Evolutionary conservation across 2,113 vertebrate species (phyloP), one percentile per base, ranked within the genome.

Genomic region (Odobenus rosmarus): DNA sequence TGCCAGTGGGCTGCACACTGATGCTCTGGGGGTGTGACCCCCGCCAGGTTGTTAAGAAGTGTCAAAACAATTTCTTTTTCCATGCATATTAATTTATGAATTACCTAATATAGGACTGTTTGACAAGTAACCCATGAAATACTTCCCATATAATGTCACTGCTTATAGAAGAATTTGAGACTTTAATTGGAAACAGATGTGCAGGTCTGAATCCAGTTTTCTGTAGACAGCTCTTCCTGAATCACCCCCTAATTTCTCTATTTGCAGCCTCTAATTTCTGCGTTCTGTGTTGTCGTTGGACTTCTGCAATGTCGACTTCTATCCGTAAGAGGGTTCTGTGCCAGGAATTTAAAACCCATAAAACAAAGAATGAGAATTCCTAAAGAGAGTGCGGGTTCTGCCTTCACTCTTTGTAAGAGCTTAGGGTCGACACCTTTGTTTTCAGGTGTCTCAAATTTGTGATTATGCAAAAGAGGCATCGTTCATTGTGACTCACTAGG

Each of bases 101-200:
- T 90, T 82, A 46, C 10, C 57, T 51, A n/a, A 33, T 86, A 61
- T 83, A 91, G 42, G 53, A 51, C 3, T 64, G 49, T 67, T 96
- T 51, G 53, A 77, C 39, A 92, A 93, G 23, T 88, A 61, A 61
- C 62, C 26, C 6, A 7, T 69, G 49, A 86, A 82, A 64, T 77
- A n/a, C 57, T 86, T 39, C 87, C 49, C 21, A 42, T 84, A 4
- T 85, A 28, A 61, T 67, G n/a, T 96, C 67, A 83, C 59, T 85
- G 84, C 81, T 87, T 61, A 4, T 49, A 33, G 86, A 90, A 93
- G 51, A 96, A 84, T 74, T 87, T 39, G 49, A 88, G n/a, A 49
- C 72, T 94, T 80, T 96, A 71, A 94, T 87, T 93, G 59, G 19
- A 24, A 97, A 67, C 85, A 90, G 93, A 92, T 96, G 88, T 96